Evolutionary conservation across 35 echinoderm and acorn worm species (phyloP).

Genomic region (Apostichopus japonicus): DNA sequence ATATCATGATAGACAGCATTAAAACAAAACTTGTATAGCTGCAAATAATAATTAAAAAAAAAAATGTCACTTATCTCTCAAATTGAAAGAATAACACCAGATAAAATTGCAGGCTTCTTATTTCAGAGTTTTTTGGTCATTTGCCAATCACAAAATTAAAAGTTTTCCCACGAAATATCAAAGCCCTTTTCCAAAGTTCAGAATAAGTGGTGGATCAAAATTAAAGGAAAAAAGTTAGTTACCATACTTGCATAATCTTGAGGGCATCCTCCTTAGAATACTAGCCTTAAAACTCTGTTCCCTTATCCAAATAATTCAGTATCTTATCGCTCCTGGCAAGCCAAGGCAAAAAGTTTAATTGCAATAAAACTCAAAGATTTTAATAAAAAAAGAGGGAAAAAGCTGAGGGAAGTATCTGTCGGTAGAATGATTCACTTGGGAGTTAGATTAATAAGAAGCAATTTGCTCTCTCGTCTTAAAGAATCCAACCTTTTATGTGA

Average conservation of each 20-base stretch:
- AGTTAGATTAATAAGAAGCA: slow-evolving; percentile 53
- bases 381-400: slow-evolving; percentile 49
- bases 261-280: slow-evolving; percentile 46
- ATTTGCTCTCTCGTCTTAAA: slow-evolving; percentile 50
- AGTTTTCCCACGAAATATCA: slow-evolving; percentile 15
- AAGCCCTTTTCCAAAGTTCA: not conserved
- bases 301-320: slow-evolving; percentile 51
- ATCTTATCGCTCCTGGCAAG: slow-evolving; percentile 45
- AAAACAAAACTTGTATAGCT: too few species aligned
- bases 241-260: slow-evolving; percentile 31
- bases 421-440: slow-evolving; percentile 52
- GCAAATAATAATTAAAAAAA: too few species aligned
- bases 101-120: too few species aligned
- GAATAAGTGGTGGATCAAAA: not conserved
- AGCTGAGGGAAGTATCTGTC: slow-evolving; percentile 47
- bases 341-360: slow-evolving; percentile 48
- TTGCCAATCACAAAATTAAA: not conserved
- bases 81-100: too few species aligned
- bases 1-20: too few species aligned
- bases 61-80: too few species aligned
- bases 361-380: slow-evolving; percentile 55
- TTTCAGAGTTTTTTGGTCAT: too few species aligned
- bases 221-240: not conserved
- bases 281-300: slow-evolving; percentile 39
- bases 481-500: slow-evolving; percentile 55